Base-by-base conservation (phyloP, 2,888 invertebrate species). In the Eledona agricola region DNA sequence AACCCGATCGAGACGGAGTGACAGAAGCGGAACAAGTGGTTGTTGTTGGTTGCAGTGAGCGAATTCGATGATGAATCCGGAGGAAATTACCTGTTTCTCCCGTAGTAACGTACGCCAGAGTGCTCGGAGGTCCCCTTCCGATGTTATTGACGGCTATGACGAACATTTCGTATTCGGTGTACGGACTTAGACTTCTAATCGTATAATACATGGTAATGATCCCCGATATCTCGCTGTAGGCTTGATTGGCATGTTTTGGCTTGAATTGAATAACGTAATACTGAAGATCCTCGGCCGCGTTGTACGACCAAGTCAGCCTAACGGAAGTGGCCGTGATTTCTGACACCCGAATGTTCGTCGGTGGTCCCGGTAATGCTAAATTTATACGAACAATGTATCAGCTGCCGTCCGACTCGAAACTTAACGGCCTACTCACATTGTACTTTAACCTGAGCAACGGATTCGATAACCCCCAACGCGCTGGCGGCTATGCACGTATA, bases 181-280 rank as follows among this genome's bases (percentile, higher is more conserved):
- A 96, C 0, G 97, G 95, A 58, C 93, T 92, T 54, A 96, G 82
- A 63, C 87, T 89, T 47, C 92, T 86, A 43, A 97, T 91, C 23
- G 91, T 90, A 78, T 95, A 94, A 78, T 92, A 93, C 83, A 90
- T 91, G 29, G 93, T 91, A 69, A 92, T 92, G 68, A 96, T 93
- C 49, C 95, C 94, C 53, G 91, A 91, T 71, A 95, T 93, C 78
- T 96, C 95, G 69, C 90, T 89, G 80, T 88, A 95, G 29, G 93
- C 92, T 81, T 92, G 85, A 77, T 92, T 91, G 43, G 93, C 92
- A 77, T 90, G 90, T 81, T 94, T 95, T 29, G 94, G 94, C 76
- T 96, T 96, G 82, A 96, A 96, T 77, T 95, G 94, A 69, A 98
- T 93, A 63, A 96, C 92, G 79, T 96, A 98, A 76, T 96, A 96